Conservation (phyloP, 2,888 invertebrate genomes). For the Eumerus sabulonum region DNA sequence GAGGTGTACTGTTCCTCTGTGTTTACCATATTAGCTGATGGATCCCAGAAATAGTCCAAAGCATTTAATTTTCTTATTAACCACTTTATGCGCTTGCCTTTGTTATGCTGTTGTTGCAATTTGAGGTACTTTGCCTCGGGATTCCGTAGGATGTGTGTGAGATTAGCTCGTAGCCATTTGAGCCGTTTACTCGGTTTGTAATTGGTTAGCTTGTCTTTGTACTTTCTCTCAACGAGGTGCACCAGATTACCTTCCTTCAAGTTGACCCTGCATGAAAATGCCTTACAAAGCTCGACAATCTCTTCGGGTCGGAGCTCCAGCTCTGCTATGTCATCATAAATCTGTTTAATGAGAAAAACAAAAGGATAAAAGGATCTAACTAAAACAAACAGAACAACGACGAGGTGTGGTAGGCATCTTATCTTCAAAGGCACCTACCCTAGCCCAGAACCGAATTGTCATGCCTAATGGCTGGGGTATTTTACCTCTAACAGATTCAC, state of each 20-base stretch:
- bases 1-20: conserved; percentile 6
- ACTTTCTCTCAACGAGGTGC: conserved; percentile 50
- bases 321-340: conserved; percentile 51
- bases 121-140: conserved; percentile 45
- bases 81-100: conserved; percentile 13
- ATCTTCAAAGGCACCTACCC: too few relatives aligned
- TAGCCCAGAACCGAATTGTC: too few relatives aligned
- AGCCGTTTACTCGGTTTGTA: conserved; percentile 21
- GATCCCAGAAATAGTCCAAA: conserved; percentile 14
- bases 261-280: conserved; percentile 35
- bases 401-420: too few relatives aligned
- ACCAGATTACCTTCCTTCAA: conserved; percentile 36
- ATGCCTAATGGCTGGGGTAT: too few relatives aligned
- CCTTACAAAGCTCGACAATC: conserved; percentile 10
- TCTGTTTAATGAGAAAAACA: conserved; percentile 20
- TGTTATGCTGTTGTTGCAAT: conserved; percentile 32
- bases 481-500: conserved; percentile 34
- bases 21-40: background rate
- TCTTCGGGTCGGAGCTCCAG: conserved; percentile 7
- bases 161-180: conserved; percentile 40
- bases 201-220: conserved; percentile 32
- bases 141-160: conserved; percentile 26
- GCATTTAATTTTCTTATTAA: conserved; percentile 17
- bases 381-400: too few relatives aligned
- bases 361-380: too few relatives aligned